phyloP scores from a whole-genome alignment of 2,113 vertebrate species.

The Tupaia chinensis region DNA sequence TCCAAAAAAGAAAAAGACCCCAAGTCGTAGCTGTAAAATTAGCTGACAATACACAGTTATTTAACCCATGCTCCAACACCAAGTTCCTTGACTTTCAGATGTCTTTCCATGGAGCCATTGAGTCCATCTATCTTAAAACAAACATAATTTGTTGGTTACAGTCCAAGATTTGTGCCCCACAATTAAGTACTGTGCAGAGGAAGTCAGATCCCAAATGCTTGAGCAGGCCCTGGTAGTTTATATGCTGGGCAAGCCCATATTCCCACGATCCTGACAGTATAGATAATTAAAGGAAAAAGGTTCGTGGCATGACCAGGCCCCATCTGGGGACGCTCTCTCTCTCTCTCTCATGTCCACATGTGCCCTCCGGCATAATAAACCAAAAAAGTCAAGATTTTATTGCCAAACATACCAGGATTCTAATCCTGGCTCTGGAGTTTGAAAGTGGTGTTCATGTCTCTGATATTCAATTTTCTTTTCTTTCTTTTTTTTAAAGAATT shows the following conservation, averaged over 20 bases:
- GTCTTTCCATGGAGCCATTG: not conserved
- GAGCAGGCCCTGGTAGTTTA: too few relatives aligned
- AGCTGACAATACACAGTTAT: not conserved
- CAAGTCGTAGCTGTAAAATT: constrained; percentile 50
- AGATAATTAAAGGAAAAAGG: too few relatives aligned
- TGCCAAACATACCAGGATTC: constrained; percentile 29
- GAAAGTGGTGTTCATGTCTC: not conserved
- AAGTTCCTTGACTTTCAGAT: constrained; percentile 25
- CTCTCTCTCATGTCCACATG: too few relatives aligned
- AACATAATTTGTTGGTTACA: constrained; percentile 17
- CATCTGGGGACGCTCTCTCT: too few relatives aligned
- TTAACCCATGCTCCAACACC: not conserved
- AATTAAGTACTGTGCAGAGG: too few relatives aligned
- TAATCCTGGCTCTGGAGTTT: constrained; percentile 39
- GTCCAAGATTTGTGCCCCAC: not conserved
- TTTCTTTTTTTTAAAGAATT: too few relatives aligned
- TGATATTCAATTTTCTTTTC: constrained; percentile 30
- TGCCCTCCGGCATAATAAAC: too few relatives aligned
- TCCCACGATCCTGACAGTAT: too few relatives aligned
- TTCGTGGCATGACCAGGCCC: too few relatives aligned
- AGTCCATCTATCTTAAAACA: constrained; percentile 36
- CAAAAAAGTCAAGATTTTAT: not conserved
- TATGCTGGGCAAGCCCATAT: too few relatives aligned
- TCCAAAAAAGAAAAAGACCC: not conserved
- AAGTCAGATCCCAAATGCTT: too few relatives aligned